Conservation (phyloP, 2,888 invertebrate genomes). For the Agriopis leucophaearia region DNA sequence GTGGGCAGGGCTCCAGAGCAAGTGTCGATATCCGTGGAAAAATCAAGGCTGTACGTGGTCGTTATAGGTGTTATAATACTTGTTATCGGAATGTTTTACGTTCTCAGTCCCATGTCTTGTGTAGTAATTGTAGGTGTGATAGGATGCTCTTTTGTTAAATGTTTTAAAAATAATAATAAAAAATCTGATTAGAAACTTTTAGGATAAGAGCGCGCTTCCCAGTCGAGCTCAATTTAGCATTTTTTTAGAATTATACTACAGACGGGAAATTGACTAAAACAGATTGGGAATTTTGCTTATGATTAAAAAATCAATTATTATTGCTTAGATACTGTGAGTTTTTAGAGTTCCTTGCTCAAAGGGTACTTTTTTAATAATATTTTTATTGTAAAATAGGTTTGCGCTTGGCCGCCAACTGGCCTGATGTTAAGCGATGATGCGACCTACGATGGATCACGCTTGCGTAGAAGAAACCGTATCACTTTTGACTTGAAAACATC, state of each 20-base stretch:
- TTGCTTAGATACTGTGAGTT: too few relatives aligned
- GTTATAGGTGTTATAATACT: conserved; percentile 59
- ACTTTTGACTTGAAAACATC: too few relatives aligned
- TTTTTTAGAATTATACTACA: neutral
- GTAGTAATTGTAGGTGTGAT: conserved; percentile 49
- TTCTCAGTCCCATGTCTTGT: conserved; percentile 62
- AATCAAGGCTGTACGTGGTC: conserved; percentile 52
- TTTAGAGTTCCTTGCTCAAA: too few relatives aligned
- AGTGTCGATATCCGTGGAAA: conserved; percentile 53
- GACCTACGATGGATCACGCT: too few relatives aligned
- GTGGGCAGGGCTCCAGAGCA: conserved; percentile 62
- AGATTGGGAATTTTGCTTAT: neutral
- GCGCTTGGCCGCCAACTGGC: too few relatives aligned
- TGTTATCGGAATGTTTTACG: conserved; percentile 60
- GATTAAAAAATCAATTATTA: too few relatives aligned
- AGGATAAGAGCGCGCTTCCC: neutral
- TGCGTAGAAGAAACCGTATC: too few relatives aligned
- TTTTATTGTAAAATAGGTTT: too few relatives aligned
- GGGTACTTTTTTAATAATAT: too few relatives aligned
- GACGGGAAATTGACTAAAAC: neutral
- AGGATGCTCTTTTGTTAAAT: conserved; percentile 34
- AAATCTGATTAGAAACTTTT: conserved; percentile 12
- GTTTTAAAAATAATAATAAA: conserved; percentile 16
- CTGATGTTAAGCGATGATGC: too few relatives aligned
- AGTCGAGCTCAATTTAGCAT: too few relatives aligned